phyloP scores from a whole-genome alignment of 2,888 invertebrate genomes.

The Thumatha senex region DNA sequence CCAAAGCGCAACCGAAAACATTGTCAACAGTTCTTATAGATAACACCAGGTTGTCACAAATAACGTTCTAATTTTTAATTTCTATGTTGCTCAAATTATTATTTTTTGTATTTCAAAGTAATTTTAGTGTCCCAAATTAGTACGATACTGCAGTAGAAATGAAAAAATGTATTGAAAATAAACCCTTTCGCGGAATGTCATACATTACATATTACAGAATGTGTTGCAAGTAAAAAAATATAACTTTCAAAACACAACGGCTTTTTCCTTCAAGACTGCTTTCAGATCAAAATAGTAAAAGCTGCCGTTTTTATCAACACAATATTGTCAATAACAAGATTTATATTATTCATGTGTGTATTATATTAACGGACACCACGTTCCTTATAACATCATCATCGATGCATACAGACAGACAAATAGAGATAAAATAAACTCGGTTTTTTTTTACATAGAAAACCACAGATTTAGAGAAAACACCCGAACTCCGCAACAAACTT shows the following conservation, averaged over 20 bases:
- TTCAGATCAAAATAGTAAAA: too few species aligned
- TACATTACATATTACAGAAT: constrained; percentile 45
- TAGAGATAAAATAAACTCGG: too few species aligned
- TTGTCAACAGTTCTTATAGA: constrained; percentile 41
- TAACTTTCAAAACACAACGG: constrained; percentile 56
- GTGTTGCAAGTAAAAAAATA: constrained; percentile 47
- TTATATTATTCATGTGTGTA: too few species aligned
- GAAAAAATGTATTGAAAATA: constrained; percentile 18
- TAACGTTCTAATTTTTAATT: constrained; percentile 17
- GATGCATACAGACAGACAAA: too few species aligned
- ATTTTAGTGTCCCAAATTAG: constrained; percentile 17
- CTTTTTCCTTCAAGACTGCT: constrained; percentile 9
- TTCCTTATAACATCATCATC: too few species aligned
- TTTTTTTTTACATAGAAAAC: too few species aligned
- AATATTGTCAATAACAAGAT: too few species aligned
- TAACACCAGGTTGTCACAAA: constrained; percentile 23
- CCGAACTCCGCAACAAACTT: too few species aligned
- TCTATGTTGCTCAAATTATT: constrained; percentile 15
- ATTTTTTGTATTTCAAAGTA: constrained; percentile 11
- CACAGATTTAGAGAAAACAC: too few species aligned
- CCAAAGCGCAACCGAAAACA: constrained; percentile 56
- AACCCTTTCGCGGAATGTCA: constrained; percentile 33
- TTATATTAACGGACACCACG: too few species aligned
- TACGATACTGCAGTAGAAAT: constrained; percentile 19
- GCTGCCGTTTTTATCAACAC: too few species aligned